Conservation (phyloP, 2,888 invertebrate species). For the Fissipunctia ypsillon region DNA sequence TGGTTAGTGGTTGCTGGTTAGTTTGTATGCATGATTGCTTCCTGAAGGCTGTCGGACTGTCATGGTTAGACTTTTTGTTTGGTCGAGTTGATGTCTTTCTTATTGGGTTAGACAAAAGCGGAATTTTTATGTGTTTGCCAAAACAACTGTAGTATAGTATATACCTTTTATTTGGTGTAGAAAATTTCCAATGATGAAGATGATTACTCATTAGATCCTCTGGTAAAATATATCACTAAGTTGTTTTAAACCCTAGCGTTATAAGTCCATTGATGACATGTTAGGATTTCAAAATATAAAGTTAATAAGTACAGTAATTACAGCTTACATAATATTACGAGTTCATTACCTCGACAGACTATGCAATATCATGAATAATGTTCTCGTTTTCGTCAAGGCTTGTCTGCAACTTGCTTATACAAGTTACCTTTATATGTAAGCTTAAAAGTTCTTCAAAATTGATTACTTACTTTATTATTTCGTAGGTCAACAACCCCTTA, state of each 20-base stretch:
- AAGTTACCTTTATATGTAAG: no score
- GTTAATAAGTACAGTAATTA: not conserved
- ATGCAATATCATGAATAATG: not conserved
- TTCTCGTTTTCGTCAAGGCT: not conserved
- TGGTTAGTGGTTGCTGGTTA: conserved; percentile 48
- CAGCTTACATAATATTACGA: not conserved
- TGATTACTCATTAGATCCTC: not conserved
- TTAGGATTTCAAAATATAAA: not conserved
- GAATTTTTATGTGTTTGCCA: not conserved
- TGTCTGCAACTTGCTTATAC: no score
- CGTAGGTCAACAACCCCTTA: not conserved
- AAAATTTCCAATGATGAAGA: not conserved
- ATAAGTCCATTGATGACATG: not conserved
- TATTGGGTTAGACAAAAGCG: conserved; percentile 19
- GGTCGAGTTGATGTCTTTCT: conserved; percentile 15
- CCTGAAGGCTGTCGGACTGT: conserved; percentile 69
- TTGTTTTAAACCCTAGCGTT: not conserved
- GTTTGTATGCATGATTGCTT: conserved; percentile 73
- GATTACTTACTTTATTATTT: not conserved
- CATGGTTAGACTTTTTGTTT: conserved; percentile 32
- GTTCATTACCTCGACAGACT: not conserved
- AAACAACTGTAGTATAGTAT: not conserved
- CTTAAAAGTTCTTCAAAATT: no score
- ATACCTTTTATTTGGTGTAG: no score
- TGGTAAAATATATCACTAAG: not conserved